Conservation (phyloP, 2,888 invertebrate genomes). For the Asteroscopus sphinx region DNA sequence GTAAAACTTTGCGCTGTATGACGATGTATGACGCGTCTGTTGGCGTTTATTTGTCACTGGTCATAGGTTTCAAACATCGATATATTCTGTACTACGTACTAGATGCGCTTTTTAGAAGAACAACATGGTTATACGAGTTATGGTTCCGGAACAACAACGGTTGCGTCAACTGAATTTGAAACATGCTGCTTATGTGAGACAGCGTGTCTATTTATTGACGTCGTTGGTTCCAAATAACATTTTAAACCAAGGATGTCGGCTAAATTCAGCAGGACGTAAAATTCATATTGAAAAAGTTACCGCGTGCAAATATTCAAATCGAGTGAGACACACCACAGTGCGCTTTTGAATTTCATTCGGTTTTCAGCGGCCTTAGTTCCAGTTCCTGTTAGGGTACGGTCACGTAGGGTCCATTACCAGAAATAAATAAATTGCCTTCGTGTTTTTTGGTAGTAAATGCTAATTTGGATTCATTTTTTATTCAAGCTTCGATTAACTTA, state of each 20-base stretch:
- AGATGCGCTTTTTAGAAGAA: too few species aligned
- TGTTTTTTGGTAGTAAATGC: not conserved
- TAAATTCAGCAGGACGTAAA: slow-evolving; percentile 38
- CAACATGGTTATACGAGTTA: too few species aligned
- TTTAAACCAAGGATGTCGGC: slow-evolving; percentile 35
- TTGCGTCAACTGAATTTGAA: too few species aligned
- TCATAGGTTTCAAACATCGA: too few species aligned
- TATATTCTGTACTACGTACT: too few species aligned
- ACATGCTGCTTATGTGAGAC: too few species aligned
- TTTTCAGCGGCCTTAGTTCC: slow-evolving; percentile 53
- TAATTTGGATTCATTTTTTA: slow-evolving; percentile 2
- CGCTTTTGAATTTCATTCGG: slow-evolving; percentile 73
- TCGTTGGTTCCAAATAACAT: slow-evolving; percentile 41
- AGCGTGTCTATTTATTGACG: too few species aligned
- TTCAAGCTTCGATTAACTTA: too few species aligned
- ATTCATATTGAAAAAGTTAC: slow-evolving; percentile 61
- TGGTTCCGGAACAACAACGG: too few species aligned
- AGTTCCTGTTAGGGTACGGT: slow-evolving; percentile 42
- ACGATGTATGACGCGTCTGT: too few species aligned
- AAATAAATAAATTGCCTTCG: not conserved
- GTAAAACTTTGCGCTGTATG: too few species aligned
- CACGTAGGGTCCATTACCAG: slow-evolving; percentile 6
- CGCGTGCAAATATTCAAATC: slow-evolving; percentile 71
- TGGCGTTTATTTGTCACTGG: too few species aligned
- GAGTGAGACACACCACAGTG: slow-evolving; percentile 67